Percentiles rank a stretch among this genome's conserved stretches.
Conservation (phyloP, 1,140 invertebrate species). For the Parapsyche elsis region DNA sequence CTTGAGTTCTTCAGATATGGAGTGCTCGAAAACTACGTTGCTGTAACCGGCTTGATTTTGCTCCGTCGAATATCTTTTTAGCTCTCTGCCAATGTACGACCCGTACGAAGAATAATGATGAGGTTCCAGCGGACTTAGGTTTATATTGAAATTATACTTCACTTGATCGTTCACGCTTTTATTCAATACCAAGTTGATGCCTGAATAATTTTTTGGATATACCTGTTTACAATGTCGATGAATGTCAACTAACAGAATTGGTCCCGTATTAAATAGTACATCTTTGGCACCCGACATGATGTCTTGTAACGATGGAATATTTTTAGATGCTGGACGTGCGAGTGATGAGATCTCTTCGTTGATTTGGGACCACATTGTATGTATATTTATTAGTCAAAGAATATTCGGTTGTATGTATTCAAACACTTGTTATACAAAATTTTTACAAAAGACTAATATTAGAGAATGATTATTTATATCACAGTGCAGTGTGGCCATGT, state of each 20-base stretch:
- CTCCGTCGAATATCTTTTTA: constrained; percentile 37
- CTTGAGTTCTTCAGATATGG: constrained; percentile 41
- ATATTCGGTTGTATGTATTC: too few species aligned
- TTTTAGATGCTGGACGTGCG: constrained; percentile 27
- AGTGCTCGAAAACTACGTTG: constrained; percentile 38
- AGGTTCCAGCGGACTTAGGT: constrained; percentile 39
- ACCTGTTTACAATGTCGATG: constrained; percentile 45
- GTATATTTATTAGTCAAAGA: too few species aligned
- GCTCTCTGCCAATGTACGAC: constrained; percentile 45
- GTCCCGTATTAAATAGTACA: constrained; percentile 25
- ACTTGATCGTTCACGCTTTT: constrained; percentile 41
- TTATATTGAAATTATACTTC: constrained; percentile 42
- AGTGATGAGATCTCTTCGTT: constrained; percentile 39
- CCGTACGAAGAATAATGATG: constrained; percentile 45
- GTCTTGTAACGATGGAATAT: constrained; percentile 36
- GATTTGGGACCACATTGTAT: constrained; percentile 45
- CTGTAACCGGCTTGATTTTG: constrained; percentile 36
- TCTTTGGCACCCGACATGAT: constrained; percentile 27
- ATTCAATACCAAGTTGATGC: constrained; percentile 46
- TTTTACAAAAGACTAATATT: too few species aligned
- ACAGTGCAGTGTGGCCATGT: too few species aligned
- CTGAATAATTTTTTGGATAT: constrained; percentile 48
- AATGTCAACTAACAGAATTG: constrained; percentile 44
- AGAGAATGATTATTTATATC: too few species aligned
- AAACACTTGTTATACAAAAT: too few species aligned